A percentile compares a stretch with the other conserved stretches of the same genome.
Conservation (phyloP, 2,888 invertebrate species). For the Thyatira batis region DNA sequence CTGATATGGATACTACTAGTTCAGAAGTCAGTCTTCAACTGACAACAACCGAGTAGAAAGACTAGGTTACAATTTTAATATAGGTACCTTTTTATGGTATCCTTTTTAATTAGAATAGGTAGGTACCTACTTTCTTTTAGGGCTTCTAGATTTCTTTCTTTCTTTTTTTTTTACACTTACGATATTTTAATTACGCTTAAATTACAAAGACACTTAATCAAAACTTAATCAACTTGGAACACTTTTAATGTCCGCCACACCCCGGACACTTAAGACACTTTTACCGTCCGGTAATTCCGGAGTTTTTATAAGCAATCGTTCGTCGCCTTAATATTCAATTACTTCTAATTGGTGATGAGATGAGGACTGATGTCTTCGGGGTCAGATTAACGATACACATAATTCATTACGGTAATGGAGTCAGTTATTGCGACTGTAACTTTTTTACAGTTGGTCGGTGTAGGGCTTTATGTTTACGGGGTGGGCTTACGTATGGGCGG, state of each 20-base stretch:
- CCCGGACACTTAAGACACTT: constrained; percentile 22
- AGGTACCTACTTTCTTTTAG: too few relatives aligned
- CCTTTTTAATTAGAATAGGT: too few relatives aligned
- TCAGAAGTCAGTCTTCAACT: too few relatives aligned
- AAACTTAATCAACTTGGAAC: constrained; percentile 4
- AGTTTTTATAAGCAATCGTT: constrained; percentile 70
- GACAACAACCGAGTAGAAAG: too few relatives aligned
- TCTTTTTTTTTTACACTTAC: too few relatives aligned
- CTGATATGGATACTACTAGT: too few relatives aligned
- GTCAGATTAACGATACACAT: constrained; percentile 65
- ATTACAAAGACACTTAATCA: background rate
- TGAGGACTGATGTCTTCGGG: constrained; percentile 59
- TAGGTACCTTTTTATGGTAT: too few relatives aligned
- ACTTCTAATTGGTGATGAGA: constrained; percentile 63
- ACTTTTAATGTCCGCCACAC: constrained; percentile 2
- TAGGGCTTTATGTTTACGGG: constrained; percentile 32
- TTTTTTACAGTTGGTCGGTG: constrained; percentile 52
- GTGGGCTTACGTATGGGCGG: constrained; percentile 1
- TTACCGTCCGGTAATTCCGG: constrained; percentile 40
- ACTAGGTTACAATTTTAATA: too few relatives aligned
- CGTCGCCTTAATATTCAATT: constrained; percentile 73
- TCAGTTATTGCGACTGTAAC: constrained; percentile 62
- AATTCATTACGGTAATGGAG: constrained; percentile 75
- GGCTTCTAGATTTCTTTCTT: too few relatives aligned
- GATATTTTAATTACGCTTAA: too few relatives aligned